Evolutionary conservation across 2,888 invertebrate genomes (phyloP), one percentile per base, ranked within the genome.

Genomic region (Drosophila borborema): DNA sequence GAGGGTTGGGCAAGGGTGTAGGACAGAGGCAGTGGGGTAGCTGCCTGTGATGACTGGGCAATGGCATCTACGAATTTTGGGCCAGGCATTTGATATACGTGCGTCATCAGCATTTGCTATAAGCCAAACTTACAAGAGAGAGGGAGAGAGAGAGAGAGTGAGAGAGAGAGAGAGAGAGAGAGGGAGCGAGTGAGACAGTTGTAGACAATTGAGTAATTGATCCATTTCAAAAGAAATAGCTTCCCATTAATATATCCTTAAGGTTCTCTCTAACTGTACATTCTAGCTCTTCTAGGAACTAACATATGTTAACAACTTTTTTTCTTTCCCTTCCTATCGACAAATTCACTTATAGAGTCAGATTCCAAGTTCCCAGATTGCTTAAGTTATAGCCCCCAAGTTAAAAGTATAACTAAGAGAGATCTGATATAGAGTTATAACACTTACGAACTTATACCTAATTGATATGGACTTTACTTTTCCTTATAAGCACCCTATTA

Each of bases 61-160:
- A 18, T 23, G 45, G 23, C 20, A 74, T 67, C 76, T 62, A 64
- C 55, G 54, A 43, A 77, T 78, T 75, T 36, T 20, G 34, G 34
- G 34, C 41, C 40, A 43, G 46, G 14, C 64, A 49, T 71, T 70
- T 61, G 63, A 66, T 78, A 61, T 61, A 56, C 55, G 62, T 75
- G 51, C 61, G 58, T 71, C 66, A 53, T 60, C 55, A 64, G 59
- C 68, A 68, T 45, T 46, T 67, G 41, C 49, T 36, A 48, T 74
- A 41, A 56, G 41, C 53, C 6, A 54, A 54, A 38, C 54, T 38
- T 36, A 51, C 31, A 49, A 49, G 31, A 31, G 23, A 28, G 8
- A 16, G 49, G 3, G 31, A 2, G 31, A 6, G 8, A 34, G 5
- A 51, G 16, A n/a, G 46, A 1, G 12, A 8, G 1, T 8, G 16